These are phyloP conservation scores for Drosophila anomalata DNA, from an alignment of 2,888 invertebrate genomes.

Conservation along the genomic window DNA sequence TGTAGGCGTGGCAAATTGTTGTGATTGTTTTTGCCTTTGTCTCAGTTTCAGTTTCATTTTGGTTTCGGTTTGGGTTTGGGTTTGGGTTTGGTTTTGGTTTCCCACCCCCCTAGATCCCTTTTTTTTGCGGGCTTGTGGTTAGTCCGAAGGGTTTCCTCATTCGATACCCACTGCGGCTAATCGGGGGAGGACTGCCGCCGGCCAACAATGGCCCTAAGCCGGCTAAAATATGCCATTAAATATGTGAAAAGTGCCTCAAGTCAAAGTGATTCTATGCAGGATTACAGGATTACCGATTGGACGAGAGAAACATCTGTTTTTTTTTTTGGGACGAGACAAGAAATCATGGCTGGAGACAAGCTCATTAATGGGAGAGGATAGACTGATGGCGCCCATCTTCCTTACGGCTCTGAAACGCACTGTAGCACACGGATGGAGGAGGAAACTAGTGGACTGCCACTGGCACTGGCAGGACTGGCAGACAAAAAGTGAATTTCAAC, in stretches of 20 bases:
- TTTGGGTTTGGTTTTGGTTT: conserved; percentile 29
- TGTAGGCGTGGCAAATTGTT: conserved; percentile 76
- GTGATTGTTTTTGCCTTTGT: conserved; percentile 64
- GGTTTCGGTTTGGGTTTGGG: conserved; percentile 11
- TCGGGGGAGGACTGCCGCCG: conserved; percentile 26
- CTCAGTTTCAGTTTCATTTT: conserved; percentile 36
- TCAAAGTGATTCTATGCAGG: conserved; percentile 27
- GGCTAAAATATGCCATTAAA: conserved; percentile 9
- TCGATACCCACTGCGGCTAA: conserved; percentile 17
- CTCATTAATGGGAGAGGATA: background rate
- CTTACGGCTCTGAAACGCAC: conserved; percentile 18
- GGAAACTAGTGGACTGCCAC: background rate
- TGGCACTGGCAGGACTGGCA: background rate
- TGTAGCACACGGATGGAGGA: conserved; percentile 1
- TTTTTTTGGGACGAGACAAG: background rate
- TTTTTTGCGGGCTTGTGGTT: background rate
- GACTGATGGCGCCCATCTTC: background rate
- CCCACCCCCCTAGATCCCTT: background rate
- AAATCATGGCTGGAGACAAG: background rate
- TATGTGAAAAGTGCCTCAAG: conserved; percentile 15
- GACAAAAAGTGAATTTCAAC: conserved; percentile 41
- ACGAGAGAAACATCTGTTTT: background rate
- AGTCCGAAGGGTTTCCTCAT: conserved; percentile 23
- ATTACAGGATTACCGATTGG: conserved; percentile 18
- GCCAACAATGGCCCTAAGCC: conserved; percentile 8